These are phyloP conservation scores for Oryzias melastigma DNA, from an alignment of 2,113 vertebrate species.

Conservation along the genomic window DNA sequence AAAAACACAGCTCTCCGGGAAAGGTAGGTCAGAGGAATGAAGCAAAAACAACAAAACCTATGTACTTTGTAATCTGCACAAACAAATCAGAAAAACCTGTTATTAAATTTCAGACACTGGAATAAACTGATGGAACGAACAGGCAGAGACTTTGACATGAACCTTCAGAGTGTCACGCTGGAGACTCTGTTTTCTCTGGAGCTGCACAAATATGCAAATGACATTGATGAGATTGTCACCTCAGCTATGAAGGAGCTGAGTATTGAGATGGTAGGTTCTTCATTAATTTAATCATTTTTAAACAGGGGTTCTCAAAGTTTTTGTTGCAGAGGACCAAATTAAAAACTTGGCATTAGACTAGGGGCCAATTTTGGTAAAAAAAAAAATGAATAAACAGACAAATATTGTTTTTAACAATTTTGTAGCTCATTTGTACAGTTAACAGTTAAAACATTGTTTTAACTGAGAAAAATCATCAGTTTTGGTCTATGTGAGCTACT, in stretches of 20 bases:
- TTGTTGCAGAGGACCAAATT: too few species aligned
- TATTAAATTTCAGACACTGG: conserved; percentile 85
- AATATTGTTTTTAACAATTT: too few species aligned
- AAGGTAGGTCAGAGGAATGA: conserved; percentile 74
- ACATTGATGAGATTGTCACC: conserved; percentile 87
- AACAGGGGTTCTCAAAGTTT: too few species aligned
- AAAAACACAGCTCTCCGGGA: conserved; percentile 94
- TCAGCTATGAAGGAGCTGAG: conserved; percentile 89
- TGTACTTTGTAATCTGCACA: not conserved
- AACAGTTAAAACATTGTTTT: not conserved
- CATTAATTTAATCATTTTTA: not conserved
- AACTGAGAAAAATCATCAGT: not conserved
- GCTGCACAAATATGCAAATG: conserved; percentile 81
- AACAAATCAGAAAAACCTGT: not conserved
- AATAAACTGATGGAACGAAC: conserved; percentile 88
- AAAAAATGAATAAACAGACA: too few species aligned
- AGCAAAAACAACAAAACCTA: not conserved
- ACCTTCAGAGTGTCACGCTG: conserved; percentile 87
- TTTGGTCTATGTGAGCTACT: not conserved
- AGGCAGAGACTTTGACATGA: conserved; percentile 86
- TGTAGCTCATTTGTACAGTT: not conserved
- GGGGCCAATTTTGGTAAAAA: too few species aligned
- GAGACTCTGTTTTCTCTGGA: conserved; percentile 98
- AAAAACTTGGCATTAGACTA: too few species aligned
- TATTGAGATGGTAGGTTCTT: conserved; percentile 86